These are phyloP conservation scores for Cynopterus sphinx DNA, from an alignment of 2,797 vertebrate genomes.

Conservation along the genomic window DNA sequence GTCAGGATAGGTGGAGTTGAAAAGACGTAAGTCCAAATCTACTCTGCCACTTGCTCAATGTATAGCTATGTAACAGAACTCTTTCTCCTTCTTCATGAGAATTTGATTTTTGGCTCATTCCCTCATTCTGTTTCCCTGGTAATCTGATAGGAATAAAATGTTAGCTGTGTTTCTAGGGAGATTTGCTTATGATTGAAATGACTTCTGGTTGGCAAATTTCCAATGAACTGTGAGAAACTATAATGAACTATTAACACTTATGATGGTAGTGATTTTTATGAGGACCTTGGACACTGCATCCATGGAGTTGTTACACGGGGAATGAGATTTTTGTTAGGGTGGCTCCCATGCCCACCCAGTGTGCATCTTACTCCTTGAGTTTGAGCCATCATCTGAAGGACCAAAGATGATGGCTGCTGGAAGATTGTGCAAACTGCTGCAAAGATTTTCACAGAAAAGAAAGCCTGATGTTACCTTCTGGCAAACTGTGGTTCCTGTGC, in stretches of 20 bases:
- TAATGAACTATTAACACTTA: background rate
- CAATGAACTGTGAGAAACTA: background rate
- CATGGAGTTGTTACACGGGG: background rate
- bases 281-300: background rate
- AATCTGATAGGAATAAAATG: conserved; percentile 20
- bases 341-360: background rate
- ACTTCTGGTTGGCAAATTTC: background rate
- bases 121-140: conserved; percentile 34
- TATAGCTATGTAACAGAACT: background rate
- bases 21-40: background rate
- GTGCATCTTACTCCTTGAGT: background rate
- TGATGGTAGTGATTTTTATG: background rate
- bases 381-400: background rate
- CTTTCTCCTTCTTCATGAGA: background rate
- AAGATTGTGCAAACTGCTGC: background rate
- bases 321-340: background rate
- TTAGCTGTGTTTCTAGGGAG: conserved; percentile 22
- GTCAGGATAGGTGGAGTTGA: background rate
- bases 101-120: conserved; percentile 41
- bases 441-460: background rate
- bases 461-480: background rate
- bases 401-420: background rate
- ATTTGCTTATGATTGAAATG: conserved; percentile 6
- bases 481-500: background rate
- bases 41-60: conserved; percentile 25